Evolutionary conservation across 2,888 invertebrate genomes (phyloP).

Genomic region (Pasiphila rectangulata): DNA sequence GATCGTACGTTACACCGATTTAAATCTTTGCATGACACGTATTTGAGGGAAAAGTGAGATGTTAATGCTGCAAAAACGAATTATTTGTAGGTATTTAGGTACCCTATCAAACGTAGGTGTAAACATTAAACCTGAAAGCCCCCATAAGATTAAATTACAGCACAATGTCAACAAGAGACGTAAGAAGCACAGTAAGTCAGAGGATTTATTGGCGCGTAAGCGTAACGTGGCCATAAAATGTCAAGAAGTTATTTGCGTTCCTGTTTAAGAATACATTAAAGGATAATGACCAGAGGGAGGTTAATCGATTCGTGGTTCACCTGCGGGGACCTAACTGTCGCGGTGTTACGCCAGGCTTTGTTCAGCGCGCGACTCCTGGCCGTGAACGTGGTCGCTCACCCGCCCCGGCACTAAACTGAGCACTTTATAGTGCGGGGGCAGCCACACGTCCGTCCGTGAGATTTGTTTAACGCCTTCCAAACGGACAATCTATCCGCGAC

Average conservation of each 20-base stretch:
- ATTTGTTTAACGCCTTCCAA: slow-evolving; percentile 57
- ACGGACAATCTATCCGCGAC: slow-evolving; percentile 53
- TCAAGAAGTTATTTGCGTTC: slow-evolving; percentile 53
- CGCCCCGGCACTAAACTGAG: slow-evolving; percentile 57
- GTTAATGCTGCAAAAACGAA: too few species aligned
- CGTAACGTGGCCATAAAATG: slow-evolving; percentile 55
- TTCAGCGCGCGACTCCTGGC: slow-evolving; percentile 49
- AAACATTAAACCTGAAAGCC: too few species aligned
- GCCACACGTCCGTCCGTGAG: slow-evolving; percentile 56
- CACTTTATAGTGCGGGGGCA: slow-evolving; percentile 69
- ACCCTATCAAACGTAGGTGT: too few species aligned
- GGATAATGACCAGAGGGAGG: slow-evolving; percentile 67
- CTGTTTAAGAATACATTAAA: slow-evolving; percentile 59
- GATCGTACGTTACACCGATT: too few species aligned
- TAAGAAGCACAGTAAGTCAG: slow-evolving; percentile 51
- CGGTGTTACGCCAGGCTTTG: slow-evolving; percentile 51
- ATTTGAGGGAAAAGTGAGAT: too few species aligned
- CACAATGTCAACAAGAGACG: slow-evolving; percentile 41
- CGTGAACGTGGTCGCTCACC: slow-evolving; percentile 75
- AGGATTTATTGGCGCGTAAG: slow-evolving; percentile 50
- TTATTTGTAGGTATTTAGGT: too few species aligned
- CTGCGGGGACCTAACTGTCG: slow-evolving; percentile 61
- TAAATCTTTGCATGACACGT: too few species aligned
- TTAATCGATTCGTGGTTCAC: slow-evolving; percentile 72
- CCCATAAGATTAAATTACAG: not conserved